Base-by-base conservation (phyloP, 2,797 vertebrate species). In the Pseudochromis fuscus region DNA sequence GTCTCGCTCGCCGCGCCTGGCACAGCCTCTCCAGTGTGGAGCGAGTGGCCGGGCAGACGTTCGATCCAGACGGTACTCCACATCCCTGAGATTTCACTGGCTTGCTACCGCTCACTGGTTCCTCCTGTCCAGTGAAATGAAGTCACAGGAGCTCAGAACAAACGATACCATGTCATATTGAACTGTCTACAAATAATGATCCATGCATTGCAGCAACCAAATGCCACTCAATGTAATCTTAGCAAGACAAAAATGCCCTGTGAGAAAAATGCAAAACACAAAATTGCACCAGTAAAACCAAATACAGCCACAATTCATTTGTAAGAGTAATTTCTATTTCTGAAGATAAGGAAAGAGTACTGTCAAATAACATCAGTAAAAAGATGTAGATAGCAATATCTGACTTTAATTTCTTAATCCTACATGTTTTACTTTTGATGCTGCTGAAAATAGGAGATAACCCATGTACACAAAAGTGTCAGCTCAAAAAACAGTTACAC, bases 61-160 rank as follows among this genome's bases (percentile, higher is more conserved):
- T 93, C 0, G 65, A 62, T 40, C 75, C 88, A 7, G 63, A 57
- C 7, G 65, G 37, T 7, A 33, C 21, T 49, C 79, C 87, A 12
- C 62, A 71, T 96, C 95, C 97, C 96, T 97, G 98, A 97, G 95
- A 94, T 95, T 98, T 99, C 85, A 95, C 90, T 86, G 94, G 94
- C 92, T 95, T 98, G 94, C 90, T 92, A 2, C 87, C 85, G 75
- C 87, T 91, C 45, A 89, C 87, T 28, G 93, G 94, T 79, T 97
- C 97, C 87, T 98, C 96, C 95, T 99, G 83, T 77, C 62, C 65
- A 52, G 24, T 0, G 12, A 35, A 44, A 1, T 1, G 19, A 21
- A 10, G 19, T 8, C 42, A 45, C 9, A 2, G 38, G 18, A 18
- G 16, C 16, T 40, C 38, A 7, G 7, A 16, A 40, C 9, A 5